Evolutionary conservation across 2,113 vertebrate species (phyloP), one percentile per base, ranked within the genome.

Genomic region (Callocephalon fimbriatum): DNA sequence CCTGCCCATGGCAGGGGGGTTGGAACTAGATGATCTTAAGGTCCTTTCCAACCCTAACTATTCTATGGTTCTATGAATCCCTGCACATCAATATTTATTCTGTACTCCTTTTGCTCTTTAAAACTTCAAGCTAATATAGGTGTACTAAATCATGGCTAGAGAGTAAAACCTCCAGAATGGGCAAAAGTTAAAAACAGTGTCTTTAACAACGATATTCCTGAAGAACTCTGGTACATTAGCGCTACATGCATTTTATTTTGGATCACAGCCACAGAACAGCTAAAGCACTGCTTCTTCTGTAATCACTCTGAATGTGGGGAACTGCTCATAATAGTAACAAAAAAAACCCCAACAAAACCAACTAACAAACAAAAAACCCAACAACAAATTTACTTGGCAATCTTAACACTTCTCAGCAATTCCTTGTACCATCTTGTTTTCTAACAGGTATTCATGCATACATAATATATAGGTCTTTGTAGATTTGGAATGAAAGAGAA

Each of bases 401-500:
- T 75, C 31, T 58, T 65, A 95, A 81, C 27, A 29, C 35, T 86
- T 53, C 76, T 82, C 84, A 89, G 79, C 51, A 89, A 86, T 45
- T 87, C 58, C 66, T 81, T 66, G 65, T 86, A 93, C 27, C 4
- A 0, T 84, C 63, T 77, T 93, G 79, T 86, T 95, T 77, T 86
- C 86, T 93, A 92, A 96, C 70, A 93, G 76, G 86, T 94, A 96
- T 93, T 92, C 93, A 88, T 61, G 75, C 92, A 93, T 93, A 92
- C 61, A 78, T 82, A 92, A 96, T 76, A 93, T 58, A 86, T 54
- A 92, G 88, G 85, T 80, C 88, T 96, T 94, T 96, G 79, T 65
- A 92, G 82, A 92, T 54, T 54, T 93, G 68, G 42, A 93, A 72
- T 40, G 79, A 88, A 94, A 81, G 62, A 82, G 45, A 92, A 96